Conservation (phyloP, 2,888 invertebrate genomes). For the Alsophila aescularia region DNA sequence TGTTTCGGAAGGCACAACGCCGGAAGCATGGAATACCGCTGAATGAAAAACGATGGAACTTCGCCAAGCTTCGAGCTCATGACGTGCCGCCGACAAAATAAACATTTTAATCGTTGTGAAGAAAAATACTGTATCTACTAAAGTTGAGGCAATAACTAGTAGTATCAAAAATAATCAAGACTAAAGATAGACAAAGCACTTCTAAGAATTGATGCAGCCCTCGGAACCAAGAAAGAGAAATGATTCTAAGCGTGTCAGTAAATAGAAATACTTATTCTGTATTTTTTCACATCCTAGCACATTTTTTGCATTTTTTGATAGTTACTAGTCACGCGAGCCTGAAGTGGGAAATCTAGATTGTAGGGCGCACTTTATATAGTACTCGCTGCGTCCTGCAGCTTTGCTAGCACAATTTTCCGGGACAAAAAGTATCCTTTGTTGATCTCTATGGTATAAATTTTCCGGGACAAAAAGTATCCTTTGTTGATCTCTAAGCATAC, state of each 20-base stretch:
- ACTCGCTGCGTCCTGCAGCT: no score
- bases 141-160: neutral
- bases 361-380: no score
- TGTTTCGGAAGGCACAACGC: slow-evolving; percentile 35
- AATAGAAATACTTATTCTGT: no score
- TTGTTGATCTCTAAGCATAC: no score
- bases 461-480: no score
- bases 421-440: no score
- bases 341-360: no score
- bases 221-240: neutral
- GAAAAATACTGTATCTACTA: neutral
- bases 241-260: neutral
- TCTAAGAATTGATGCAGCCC: slow-evolving; percentile 6
- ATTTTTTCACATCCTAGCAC: no score
- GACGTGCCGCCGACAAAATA: slow-evolving; percentile 33
- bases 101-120: slow-evolving; percentile 24
- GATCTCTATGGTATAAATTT: no score
- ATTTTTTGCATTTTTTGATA: no score
- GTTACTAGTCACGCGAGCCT: no score
- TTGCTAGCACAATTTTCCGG: no score
- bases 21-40: slow-evolving; percentile 39
- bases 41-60: slow-evolving; percentile 45
- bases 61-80: slow-evolving; percentile 37
- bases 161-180: neutral
- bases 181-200: neutral